Conservation (phyloP, 1,140 invertebrate genomes). For the Hylaeus volcanicus region DNA sequence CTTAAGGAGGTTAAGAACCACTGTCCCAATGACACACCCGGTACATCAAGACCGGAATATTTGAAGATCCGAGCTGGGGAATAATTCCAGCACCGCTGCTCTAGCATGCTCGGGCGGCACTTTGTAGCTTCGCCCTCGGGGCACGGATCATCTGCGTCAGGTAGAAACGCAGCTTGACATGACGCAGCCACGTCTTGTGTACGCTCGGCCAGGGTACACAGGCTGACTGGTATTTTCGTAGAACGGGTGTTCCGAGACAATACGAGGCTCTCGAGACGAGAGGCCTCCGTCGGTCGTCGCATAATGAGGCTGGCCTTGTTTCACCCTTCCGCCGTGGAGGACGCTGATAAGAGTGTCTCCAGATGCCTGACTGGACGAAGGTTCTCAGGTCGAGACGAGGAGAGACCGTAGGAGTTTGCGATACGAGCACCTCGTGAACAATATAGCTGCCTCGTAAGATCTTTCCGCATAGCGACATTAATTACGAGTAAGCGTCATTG, state of each 20-base stretch:
- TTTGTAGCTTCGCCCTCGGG: neutral
- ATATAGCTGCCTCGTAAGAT: slow-evolving; percentile 16
- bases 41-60: too few species aligned
- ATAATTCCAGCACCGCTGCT: neutral
- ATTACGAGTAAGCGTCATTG: slow-evolving; percentile 22
- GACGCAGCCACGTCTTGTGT: slow-evolving; percentile 7
- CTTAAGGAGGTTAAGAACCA: too few species aligned
- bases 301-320: slow-evolving; percentile 68
- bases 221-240: slow-evolving; percentile 50
- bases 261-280: slow-evolving; percentile 61
- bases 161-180: slow-evolving; percentile 13
- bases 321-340: slow-evolving; percentile 48
- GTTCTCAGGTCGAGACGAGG: slow-evolving; percentile 10
- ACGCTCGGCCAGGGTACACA: slow-evolving; percentile 12
- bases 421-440: slow-evolving; percentile 20
- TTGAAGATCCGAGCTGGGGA: neutral
- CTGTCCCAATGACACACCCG: too few species aligned
- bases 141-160: neutral
- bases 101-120: neutral
- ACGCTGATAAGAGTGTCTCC: slow-evolving; percentile 52
- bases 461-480: slow-evolving; percentile 7
- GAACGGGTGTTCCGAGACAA: slow-evolving; percentile 57
- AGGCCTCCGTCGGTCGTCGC: slow-evolving; percentile 44
- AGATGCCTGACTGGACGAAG: slow-evolving; percentile 52
- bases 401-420: neutral